Base-by-base conservation (phyloP, 1,140 invertebrate genomes). In the Antheraea mylitta region DNA sequence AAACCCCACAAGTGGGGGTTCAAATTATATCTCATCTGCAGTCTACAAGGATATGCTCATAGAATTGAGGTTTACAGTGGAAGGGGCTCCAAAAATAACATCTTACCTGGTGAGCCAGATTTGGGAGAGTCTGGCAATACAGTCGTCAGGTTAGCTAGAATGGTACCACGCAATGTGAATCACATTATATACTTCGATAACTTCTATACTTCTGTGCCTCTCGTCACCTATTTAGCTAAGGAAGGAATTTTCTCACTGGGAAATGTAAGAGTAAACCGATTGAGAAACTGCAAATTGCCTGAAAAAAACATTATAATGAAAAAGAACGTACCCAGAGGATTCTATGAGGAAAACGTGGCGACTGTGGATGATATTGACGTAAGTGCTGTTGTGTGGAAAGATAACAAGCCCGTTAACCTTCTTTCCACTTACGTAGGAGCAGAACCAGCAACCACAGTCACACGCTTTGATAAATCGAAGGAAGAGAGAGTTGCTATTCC, bases 401-500 rank as follows among this genome's bases (percentile, higher is more conserved):
- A 77, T 75, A 79, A 77, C 69, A 79, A 79, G 69, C 78, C 73
- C 66, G 75, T 79, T 74, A 73, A 73, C 68, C 71, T 77, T 72
- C 70, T 75, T 75, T 79, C 75, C 66, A 80, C 78, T 71, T 80
- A 76, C 68, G 69, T 75, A 73, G 72, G 75, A 77, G 75, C 78
- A 74, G 66, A 74, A 73, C 78, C 77, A 72, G 73, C 69, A 67
- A 73, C 70, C 69, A 77, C 72, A 74, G 67, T 81, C 69, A 73
- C 63, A 38, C 70, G 75, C 48, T 81, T 73, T 74, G 75, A 81
- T 72, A 81, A 74, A 69, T 75, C 78, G 70, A 74, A 80, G 69
- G 85, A 89, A 71, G 74, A 80, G 61, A 82, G 76, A 77, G 75
- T 87, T 74, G 72, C 83, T 68, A 82, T 93, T 67, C 72, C 84